These are phyloP conservation scores for Etia nguti DNA, from an alignment of 2,113 vertebrate species.

Conservation along the genomic window DNA sequence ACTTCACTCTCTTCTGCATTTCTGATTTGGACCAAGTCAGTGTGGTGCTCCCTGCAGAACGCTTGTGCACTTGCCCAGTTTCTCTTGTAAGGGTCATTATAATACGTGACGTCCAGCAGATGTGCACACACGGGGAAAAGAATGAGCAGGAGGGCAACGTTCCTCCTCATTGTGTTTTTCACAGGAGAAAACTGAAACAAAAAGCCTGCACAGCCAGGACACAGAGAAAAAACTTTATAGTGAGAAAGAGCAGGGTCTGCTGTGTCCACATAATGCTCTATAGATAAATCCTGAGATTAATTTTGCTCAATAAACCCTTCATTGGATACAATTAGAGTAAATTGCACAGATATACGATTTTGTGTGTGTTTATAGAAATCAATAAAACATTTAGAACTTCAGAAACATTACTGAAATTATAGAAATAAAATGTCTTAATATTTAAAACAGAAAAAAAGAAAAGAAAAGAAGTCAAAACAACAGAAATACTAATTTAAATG, in stretches of 20 bases:
- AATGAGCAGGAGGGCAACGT: not conserved
- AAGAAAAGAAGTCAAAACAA: not conserved
- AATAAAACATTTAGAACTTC: not conserved
- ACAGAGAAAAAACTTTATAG: not conserved
- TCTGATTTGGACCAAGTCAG: constrained; percentile 5
- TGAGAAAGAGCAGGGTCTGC: fast-evolving
- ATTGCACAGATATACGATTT: not conserved
- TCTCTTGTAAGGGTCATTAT: fast-evolving
- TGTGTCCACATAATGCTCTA: not conserved
- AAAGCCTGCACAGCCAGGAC: not conserved
- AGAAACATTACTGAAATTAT: fast-evolving
- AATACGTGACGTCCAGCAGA: fast-evolving
- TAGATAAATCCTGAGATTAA: not conserved
- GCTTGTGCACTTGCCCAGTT: not conserved
- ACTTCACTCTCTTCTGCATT: not conserved
- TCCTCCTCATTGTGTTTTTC: not conserved
- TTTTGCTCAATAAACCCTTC: not conserved
- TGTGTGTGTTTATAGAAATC: not conserved
- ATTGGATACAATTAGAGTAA: not conserved
- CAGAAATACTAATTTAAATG: not conserved
- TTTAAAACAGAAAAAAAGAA: not conserved
- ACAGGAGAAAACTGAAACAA: not conserved
- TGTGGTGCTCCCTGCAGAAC: not conserved
- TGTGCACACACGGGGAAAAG: not conserved
- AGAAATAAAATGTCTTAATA: not conserved